A percentile compares a stretch with the other conserved stretches of the same genome.
These are phyloP conservation scores for Aythya baeri DNA, from an alignment of 2,113 vertebrate genomes.

Conservation along the genomic window DNA sequence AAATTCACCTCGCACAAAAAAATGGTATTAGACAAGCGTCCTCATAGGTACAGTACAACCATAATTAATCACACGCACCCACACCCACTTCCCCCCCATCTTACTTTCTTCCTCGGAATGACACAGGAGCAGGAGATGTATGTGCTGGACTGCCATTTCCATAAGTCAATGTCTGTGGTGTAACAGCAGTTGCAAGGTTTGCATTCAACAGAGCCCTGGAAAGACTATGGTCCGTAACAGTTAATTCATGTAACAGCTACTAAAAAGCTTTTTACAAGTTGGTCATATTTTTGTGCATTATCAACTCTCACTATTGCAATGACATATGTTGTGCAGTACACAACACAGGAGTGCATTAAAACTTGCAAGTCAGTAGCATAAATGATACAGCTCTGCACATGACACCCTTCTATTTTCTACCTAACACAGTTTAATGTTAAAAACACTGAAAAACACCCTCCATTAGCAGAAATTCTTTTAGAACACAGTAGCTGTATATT, in stretches of 20 bases:
- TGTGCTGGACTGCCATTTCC: constrained; percentile 46
- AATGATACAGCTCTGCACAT: fast-evolving
- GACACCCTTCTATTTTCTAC: neutral
- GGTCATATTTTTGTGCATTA: neutral
- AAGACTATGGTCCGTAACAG: constrained; percentile 39
- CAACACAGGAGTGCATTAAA: neutral
- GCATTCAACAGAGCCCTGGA: constrained; percentile 63
- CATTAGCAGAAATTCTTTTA: neutral
- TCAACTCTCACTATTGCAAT: neutral
- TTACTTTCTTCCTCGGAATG: constrained; percentile 82
- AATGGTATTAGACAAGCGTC: fast-evolving
- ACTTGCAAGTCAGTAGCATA: neutral
- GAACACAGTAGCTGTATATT: neutral
- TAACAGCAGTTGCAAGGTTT: neutral
- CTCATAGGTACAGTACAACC: neutral
- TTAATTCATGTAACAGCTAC: neutral
- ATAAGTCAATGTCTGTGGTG: constrained; percentile 35
- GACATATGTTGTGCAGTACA: neutral
- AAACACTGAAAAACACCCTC: neutral
- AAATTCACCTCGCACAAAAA: neutral
- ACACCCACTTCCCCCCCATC: constrained; percentile 1
- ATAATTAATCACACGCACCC: neutral
- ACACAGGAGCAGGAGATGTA: neutral
- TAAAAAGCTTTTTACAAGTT: neutral
- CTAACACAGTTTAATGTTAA: neutral